Percentiles rank a stretch among this genome's conserved stretches.
Conservation (phyloP, 2,113 vertebrate genomes). For the Patagioenas fasciata region DNA sequence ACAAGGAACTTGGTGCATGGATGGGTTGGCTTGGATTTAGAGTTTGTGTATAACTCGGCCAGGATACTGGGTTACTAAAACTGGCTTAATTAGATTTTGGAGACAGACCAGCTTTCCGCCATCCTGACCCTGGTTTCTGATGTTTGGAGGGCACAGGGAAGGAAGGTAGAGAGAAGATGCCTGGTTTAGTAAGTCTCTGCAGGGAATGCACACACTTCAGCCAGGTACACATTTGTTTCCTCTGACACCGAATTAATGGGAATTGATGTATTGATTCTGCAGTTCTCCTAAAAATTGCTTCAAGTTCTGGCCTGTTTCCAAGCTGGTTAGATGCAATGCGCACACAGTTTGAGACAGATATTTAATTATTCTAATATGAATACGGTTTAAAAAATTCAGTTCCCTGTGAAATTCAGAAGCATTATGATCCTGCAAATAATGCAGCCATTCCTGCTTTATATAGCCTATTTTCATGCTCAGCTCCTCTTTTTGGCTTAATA, state of each 20-base stretch:
- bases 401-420: background rate
- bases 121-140: background rate
- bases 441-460: background rate
- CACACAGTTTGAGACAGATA: background rate
- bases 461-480: background rate
- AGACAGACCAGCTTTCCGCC: background rate
- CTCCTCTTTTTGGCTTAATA: background rate
- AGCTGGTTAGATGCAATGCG: background rate
- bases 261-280: conserved; percentile 29
- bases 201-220: background rate
- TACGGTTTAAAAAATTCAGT: background rate
- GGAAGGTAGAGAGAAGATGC: background rate
- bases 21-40: background rate
- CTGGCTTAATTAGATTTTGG: background rate
- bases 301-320: conserved; percentile 9
- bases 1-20: background rate
- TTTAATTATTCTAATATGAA: conserved; percentile 1
- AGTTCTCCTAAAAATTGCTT: conserved; percentile 7
- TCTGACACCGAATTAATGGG: conserved; percentile 21
- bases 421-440: background rate
- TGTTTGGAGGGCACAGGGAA: background rate
- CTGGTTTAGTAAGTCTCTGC: background rate
- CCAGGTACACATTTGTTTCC: conserved; percentile 36
- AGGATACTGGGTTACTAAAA: background rate
- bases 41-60: background rate